Evolutionary conservation across 2,113 vertebrate species (phyloP).

Genomic region (Pandion haliaetus): DNA sequence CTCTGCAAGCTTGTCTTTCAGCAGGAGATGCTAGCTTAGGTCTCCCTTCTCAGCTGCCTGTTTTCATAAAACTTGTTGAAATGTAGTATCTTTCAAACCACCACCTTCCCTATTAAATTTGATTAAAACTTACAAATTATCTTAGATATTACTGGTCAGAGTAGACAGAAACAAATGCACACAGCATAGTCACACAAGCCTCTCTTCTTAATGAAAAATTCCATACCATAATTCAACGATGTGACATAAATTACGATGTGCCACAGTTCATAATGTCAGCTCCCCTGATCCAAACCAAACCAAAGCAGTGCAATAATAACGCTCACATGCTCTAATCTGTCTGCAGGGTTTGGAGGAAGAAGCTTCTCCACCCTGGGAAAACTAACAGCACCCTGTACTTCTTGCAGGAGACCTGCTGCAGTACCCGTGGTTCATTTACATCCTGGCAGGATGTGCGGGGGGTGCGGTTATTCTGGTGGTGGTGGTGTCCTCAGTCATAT

Average conservation of each 20-base stretch:
- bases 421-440: constrained; percentile 52
- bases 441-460: constrained; percentile 33
- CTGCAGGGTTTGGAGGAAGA: background rate
- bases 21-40: background rate
- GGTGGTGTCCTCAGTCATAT: constrained; percentile 32
- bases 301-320: background rate
- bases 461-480: background rate
- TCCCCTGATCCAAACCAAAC: background rate
- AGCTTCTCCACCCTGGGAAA: background rate
- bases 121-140: background rate
- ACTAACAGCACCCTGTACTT: background rate
- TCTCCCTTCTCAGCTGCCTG: background rate
- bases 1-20: background rate
- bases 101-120: background rate
- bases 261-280: background rate
- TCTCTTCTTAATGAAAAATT: background rate
- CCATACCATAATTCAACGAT: rapidly evolving
- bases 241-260: background rate
- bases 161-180: background rate
- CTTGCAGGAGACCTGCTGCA: constrained; percentile 45
- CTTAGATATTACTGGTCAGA: background rate
- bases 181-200: background rate
- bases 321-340: background rate
- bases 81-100: background rate
- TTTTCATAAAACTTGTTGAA: background rate